Evolutionary conservation across 2,888 invertebrate species (phyloP), one percentile per base, ranked within the genome.

Genomic region (Priocnemis perturbator): DNA sequence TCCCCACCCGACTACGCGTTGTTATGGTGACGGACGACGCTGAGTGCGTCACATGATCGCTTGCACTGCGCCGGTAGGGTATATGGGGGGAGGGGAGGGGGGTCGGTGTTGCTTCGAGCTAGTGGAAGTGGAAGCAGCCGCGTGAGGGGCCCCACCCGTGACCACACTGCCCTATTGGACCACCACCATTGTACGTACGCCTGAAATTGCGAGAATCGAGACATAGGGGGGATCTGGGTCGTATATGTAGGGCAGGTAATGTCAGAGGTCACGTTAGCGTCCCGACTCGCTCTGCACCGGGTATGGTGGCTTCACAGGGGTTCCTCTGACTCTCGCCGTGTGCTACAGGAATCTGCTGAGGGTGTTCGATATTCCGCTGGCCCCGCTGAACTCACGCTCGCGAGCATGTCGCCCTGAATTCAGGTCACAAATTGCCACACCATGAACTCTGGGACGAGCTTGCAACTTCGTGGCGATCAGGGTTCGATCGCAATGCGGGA

Each of bases 201-300:
- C 60, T 37, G 57, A 76, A 70, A 70, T 73, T 68, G 69, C 73
- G 60, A 66, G 73, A 52, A 64, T 66, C 55, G 65, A 67, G 68
- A 44, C 70, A 76, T 72, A 72, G 72, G 15, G 55, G 55, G 15
- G 73, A 76, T 78, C 78, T 75, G 67, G 81, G 71, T 68, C 77
- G 73, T 70, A 64, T 77, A 78, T 78, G 73, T 78, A 76, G 81
- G 76, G 67, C 76, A 78, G 71, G 62, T 78, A 81, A 82, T 81
- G 82, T 82, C 81, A 82, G 64, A 73, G 82, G 82, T 79, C 76
- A 60, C 64, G 58, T 53, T 66, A 57, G 60, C 61, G 56, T 73
- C 62, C 62, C 74, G 59, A 9, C 58, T 15, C 44, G 7, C 21
- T 48, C 37, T 48, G 23, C 59, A 14, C 2, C 19, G n/a, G 5